Evolutionary conservation across 2,797 vertebrate species (phyloP).

Genomic region (Decapterus maruadsi): DNA sequence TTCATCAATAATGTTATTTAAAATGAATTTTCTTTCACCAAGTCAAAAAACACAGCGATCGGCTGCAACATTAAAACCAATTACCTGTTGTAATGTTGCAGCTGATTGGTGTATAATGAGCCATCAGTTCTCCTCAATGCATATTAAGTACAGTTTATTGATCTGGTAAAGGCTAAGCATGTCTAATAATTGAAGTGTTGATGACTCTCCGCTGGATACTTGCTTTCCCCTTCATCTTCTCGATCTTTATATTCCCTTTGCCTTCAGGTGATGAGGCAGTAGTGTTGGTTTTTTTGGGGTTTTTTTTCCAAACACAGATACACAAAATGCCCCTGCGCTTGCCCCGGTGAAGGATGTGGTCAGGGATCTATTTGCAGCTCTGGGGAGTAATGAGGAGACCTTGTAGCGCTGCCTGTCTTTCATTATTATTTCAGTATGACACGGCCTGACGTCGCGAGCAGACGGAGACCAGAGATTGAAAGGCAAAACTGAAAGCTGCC

Average conservation of each 20-base stretch:
- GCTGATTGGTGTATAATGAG: background rate
- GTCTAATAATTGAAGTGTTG: slow-evolving; percentile 17
- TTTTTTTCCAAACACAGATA: background rate
- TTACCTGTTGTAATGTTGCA: too few relatives aligned
- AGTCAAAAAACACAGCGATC: too few relatives aligned
- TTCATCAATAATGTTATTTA: too few relatives aligned
- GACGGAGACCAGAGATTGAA: slow-evolving; percentile 42
- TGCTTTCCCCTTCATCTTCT: slow-evolving; percentile 25
- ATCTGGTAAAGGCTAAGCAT: slow-evolving; percentile 33
- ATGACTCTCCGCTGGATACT: slow-evolving; percentile 11
- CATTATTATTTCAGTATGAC: slow-evolving; percentile 74
- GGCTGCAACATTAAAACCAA: too few relatives aligned
- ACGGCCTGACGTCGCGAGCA: slow-evolving; percentile 55
- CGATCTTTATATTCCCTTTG: slow-evolving; percentile 22
- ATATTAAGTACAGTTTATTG: slow-evolving; percentile 28
- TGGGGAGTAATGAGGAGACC: slow-evolving; percentile 55
- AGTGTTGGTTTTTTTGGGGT: slow-evolving; percentile 11
- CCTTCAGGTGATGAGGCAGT: slow-evolving; percentile 4
- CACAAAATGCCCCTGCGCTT: slow-evolving; percentile 24
- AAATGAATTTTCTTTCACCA: too few relatives aligned
- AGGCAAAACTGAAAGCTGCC: slow-evolving; percentile 50
- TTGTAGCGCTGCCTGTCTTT: slow-evolving; percentile 55
- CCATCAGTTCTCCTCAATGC: slow-evolving; percentile 34
- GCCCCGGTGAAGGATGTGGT: slow-evolving; percentile 19
- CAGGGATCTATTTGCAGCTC: slow-evolving; percentile 57